A percentile compares a stretch with the other conserved stretches of the same genome.
Evolutionary conservation across 1,140 invertebrate genomes (phyloP).

Genomic region (Eufriesea mexicana): DNA sequence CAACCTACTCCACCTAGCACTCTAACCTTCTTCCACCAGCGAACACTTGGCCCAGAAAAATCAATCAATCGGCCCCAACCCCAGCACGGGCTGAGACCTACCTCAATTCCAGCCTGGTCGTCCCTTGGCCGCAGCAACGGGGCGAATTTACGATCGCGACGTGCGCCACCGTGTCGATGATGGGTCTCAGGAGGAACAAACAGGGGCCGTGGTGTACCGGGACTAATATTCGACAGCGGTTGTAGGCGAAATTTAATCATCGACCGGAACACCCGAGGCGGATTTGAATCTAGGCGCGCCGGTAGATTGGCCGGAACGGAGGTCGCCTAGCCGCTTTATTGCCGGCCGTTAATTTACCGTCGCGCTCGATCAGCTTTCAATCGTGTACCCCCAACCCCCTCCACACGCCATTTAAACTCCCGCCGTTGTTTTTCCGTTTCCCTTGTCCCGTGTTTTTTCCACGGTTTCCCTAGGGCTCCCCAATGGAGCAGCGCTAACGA

Average conservation of each 20-base stretch:
- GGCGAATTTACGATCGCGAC: slow-evolving; percentile 51
- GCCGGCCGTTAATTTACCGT: slow-evolving; percentile 41
- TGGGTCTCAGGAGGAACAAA: slow-evolving; percentile 60
- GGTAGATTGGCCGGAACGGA: slow-evolving; percentile 56
- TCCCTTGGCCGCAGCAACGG: neutral
- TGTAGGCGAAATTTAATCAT: slow-evolving; percentile 65
- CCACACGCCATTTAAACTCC: slow-evolving; percentile 6
- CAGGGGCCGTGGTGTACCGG: slow-evolving; percentile 18
- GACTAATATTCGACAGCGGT: slow-evolving; percentile 58
- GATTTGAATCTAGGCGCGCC: slow-evolving; percentile 55
- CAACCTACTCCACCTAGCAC: neutral
- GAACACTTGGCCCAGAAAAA: neutral
- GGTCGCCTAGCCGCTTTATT: slow-evolving; percentile 35
- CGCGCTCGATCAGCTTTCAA: slow-evolving; percentile 49
- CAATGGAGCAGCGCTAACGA: no score
- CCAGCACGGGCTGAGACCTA: neutral
- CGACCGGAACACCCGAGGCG: slow-evolving; percentile 53
- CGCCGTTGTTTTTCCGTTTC: slow-evolving; percentile 6
- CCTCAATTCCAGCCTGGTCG: slow-evolving; percentile 16
- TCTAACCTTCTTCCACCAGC: neutral
- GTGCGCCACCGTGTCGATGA: slow-evolving; percentile 52
- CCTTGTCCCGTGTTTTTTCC: no score
- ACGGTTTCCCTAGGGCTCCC: neutral
- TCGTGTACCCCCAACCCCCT: neutral
- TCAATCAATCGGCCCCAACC: neutral